Base-by-base conservation (phyloP, 2,113 vertebrate species). In the Zeus faber region DNA sequence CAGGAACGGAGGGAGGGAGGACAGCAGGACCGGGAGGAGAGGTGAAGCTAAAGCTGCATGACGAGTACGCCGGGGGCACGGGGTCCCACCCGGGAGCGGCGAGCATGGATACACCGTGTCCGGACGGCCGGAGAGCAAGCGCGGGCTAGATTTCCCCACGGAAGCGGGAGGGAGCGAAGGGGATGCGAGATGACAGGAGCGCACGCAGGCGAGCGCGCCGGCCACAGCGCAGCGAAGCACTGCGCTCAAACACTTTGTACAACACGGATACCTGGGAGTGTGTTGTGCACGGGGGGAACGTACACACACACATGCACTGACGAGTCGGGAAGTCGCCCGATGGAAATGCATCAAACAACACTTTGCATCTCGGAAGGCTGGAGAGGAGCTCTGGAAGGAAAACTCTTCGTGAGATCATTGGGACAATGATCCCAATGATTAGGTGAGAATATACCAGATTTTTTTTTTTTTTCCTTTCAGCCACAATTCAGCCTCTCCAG, bases 31-130 rank as follows among this genome's bases (percentile, higher is more conserved):
- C 9, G 4, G 10, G 33, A 52, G 14, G 37, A 48, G 68, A 74
- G 57, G 65, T 74, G 69, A 74, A 71, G n/a, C 65, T 81, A 72
- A 66, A 78, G 70, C 77, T 76, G 77, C 76, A 70, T 84, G 79
- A 79, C 67, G 66, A 74, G 74, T 51, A 57, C 78, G 77, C n/a
- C 65, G 47, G 39, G 70, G 73, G 54, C 61, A 59, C 61, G 61
- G 68, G 64, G 67, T 49, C 49, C 54, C 48, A 52, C 62, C 59
- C 37, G 65, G 65, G 68, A 67, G 63, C 53, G 17, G 62, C 66
- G 59, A 76, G 71, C 77, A 70, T 64, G 67, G 77, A 78, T 80
- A 65, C 69, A 54, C 35, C 54, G 18, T 75, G 64, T 77, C 66
- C 66, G 47, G 57, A 58, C 58, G 67, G 67, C 74, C 67, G 56